A percentile compares a stretch with the other conserved stretches of the same genome.
Conservation (phyloP, 2,888 invertebrate genomes). For the Ichneumoninae sp. region DNA sequence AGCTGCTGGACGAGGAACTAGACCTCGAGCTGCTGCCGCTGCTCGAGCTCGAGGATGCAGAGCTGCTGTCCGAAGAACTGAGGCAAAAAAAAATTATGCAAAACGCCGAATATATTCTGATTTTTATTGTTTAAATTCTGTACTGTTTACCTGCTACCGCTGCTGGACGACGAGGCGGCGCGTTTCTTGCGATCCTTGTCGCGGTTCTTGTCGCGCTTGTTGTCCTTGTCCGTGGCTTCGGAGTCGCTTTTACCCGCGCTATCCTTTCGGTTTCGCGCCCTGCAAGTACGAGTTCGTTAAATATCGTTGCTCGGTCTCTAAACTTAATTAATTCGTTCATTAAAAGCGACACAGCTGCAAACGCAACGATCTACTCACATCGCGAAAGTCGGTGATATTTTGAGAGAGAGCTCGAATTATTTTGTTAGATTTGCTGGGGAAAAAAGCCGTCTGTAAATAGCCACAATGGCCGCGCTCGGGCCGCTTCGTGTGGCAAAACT, state of each 20-base stretch:
- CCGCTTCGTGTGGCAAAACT: neutral
- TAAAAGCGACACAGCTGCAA: neutral
- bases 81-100: neutral
- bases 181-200: constrained; percentile 88
- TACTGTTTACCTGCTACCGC: constrained; percentile 89
- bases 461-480: constrained; percentile 48
- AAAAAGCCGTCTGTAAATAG: constrained; percentile 43
- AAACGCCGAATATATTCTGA: neutral
- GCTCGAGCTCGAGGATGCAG: constrained; percentile 85
- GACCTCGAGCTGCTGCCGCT: constrained; percentile 87
- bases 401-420: neutral
- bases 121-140: neutral
- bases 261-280: constrained; percentile 91
- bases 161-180: constrained; percentile 92
- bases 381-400: neutral
- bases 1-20: constrained; percentile 91
- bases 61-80: constrained; percentile 93
- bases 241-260: constrained; percentile 85
- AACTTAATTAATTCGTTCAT: no score
- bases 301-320: neutral
- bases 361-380: constrained; percentile 21
- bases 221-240: constrained; percentile 89
- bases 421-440: constrained; percentile 4
- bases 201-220: constrained; percentile 88
- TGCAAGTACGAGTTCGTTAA: constrained; percentile 78